These are phyloP conservation scores for Gambelia wislizenii DNA, from an alignment of 2,797 vertebrate species.

Conservation along the genomic window DNA sequence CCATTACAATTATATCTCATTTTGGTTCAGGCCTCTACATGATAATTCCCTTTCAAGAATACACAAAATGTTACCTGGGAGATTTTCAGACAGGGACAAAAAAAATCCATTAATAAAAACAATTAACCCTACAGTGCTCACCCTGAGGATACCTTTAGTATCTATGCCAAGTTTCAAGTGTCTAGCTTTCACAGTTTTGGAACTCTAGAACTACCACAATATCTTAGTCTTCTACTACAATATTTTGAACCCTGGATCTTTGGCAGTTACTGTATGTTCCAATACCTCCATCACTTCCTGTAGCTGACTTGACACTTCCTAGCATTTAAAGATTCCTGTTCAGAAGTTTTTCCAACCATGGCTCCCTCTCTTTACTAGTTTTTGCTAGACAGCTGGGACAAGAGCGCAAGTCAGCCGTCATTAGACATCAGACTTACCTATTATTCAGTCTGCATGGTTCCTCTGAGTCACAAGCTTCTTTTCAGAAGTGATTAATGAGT, in stretches of 20 bases:
- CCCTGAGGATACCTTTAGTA: no score
- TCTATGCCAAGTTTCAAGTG: no score
- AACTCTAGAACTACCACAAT: not conserved
- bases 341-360: not conserved
- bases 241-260: not conserved
- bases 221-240: not conserved
- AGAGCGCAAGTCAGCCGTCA: slow-evolving; percentile 12
- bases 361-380: not conserved
- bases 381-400: not conserved
- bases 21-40: no score
- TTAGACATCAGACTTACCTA: slow-evolving; percentile 22
- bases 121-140: no score
- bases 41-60: no score
- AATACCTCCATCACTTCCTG: not conserved
- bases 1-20: no score
- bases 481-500: slow-evolving; percentile 38
- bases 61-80: no score
- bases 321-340: not conserved
- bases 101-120: no score
- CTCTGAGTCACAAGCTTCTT: slow-evolving; percentile 34
- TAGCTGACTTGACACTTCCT: not conserved
- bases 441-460: slow-evolving; percentile 19
- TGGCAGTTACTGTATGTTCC: not conserved
- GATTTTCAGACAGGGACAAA: no score
- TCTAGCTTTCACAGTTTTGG: no score